Evolutionary conservation across 2,797 vertebrate genomes (phyloP), one percentile per base, ranked within the genome.

Genomic region (Scleropages formosus): DNA sequence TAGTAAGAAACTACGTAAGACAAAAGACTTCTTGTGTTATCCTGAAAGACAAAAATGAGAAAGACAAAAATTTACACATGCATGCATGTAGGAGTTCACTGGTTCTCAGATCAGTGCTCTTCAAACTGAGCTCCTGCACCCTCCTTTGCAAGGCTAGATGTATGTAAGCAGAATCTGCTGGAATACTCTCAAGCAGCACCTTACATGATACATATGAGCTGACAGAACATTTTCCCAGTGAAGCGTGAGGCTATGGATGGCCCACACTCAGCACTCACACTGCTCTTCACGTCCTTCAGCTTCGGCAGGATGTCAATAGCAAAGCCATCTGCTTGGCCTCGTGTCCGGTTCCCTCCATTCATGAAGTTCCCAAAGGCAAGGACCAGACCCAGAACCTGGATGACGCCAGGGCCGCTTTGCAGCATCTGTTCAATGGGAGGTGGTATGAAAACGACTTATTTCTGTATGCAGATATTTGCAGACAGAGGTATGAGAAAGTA

Each of bases 251-350:
- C 31, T 39, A 2, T 39, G 39, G 31, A 39, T 39, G 31, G 31
- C 31, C 31, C 31, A 39, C 31, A 39, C 31, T 39, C 6, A 39
- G 31, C 31, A 39, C 95, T 97, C 91, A 97, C 97, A 86, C 91
- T 94, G 87, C 97, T 98, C 87, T 98, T 99, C 78, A 98, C 96
- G 13, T 99, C 97, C 84, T 98, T 98, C 70, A 99, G 92, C 83
- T 98, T 98, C 0, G 96, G 96, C n/a, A 99, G 94, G 85, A 99
- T 98, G 88, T 99, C 97, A 77, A 99, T 90, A 61, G 92, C 93
- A 62, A 98, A 99, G 77, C 97, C 97, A 49, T 99, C 97, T 4
- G 97, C 97, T 88, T 99, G 97, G 51, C 97, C 97, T 83, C 97
- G 90, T 72, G 91, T 93, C 78, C 94, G 90, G 82, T 93, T 97